Conservation (phyloP, 2,888 invertebrate genomes). For the Agrotis ipsilon region DNA sequence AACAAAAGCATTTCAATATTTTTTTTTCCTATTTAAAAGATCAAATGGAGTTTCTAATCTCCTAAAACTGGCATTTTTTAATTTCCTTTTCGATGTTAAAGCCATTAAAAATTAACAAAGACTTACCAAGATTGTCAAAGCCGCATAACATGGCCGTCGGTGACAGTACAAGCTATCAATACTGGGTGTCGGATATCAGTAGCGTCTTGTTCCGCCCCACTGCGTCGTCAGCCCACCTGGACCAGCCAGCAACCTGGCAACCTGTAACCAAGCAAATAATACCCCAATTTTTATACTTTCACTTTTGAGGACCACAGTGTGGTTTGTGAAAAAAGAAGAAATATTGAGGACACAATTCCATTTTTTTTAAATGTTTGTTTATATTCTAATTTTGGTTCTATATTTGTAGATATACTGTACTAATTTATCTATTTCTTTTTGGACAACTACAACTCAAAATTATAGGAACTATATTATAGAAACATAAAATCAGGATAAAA, state of each 20-base stretch:
- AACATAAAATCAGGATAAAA: too few relatives aligned
- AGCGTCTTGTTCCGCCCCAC: constrained; percentile 16
- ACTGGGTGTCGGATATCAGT: constrained; percentile 41
- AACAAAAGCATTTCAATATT: too few relatives aligned
- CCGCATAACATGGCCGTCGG: not conserved
- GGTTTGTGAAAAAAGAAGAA: not conserved
- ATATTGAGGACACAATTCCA: too few relatives aligned
- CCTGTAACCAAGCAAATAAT: constrained; percentile 19
- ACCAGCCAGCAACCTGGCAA: constrained; percentile 9
- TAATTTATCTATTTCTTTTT: too few relatives aligned
- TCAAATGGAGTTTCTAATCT: too few relatives aligned
- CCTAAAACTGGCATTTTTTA: too few relatives aligned
- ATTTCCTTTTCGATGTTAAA: not conserved
- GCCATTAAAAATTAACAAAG: not conserved
- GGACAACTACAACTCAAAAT: too few relatives aligned
- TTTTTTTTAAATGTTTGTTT: too few relatives aligned
- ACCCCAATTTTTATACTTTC: constrained; percentile 33
- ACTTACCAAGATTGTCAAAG: not conserved
- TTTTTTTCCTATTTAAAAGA: too few relatives aligned
- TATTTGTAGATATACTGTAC: too few relatives aligned
- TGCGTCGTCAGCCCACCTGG: constrained; percentile 52
- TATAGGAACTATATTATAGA: too few relatives aligned
- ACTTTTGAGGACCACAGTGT: constrained; percentile 23
- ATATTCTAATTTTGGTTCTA: too few relatives aligned
- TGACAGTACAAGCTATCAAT: constrained; percentile 41